Evolutionary conservation across 2,113 vertebrate species (phyloP), one percentile per base, ranked within the genome.

Genomic region (Lichenostomus cassidix): DNA sequence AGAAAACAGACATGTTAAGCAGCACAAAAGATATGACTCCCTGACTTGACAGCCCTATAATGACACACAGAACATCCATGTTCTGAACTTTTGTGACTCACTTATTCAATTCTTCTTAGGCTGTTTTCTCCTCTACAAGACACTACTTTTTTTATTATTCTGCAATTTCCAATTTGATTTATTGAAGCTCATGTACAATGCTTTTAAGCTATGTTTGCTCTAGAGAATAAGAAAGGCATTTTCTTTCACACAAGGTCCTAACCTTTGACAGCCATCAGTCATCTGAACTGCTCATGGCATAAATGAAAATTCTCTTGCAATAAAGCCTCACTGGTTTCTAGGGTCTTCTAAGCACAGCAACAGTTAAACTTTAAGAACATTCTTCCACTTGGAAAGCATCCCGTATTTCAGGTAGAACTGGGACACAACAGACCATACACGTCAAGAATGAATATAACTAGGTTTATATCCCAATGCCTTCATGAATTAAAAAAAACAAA

Each of bases 281-380:
- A 74, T 22, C 14, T 1, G 0, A 7, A 2, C 3, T 92, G 23
- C 31, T 39, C 29, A 16, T 9, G 73, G 25, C 0, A 0, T 56
- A 63, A 88, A 44, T 50, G 22, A 55, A 28, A 76, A 62, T 33
- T 49, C 13, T 55, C 49, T 64, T 39, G n/a, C 55, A 67, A 59
- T 5, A 41, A 79, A 75, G 33, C 18, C 87, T 50, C 67, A 41
- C 14, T 18, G 25, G 13, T 58, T 89, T 77, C 35, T 73, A 11
- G 6, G 41, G 20, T 68, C 62, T 60, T 73, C 84, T 46, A 73
- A 83, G 41, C 4, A 71, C 31, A 8, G 29, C 17, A 88, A 73
- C 27, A 52, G 29, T 55, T 58, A 64, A 81, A 41, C 3, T 44
- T 80, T 27, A 80, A 41, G 39, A 85, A 67, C 11, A 7, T 6